Evolutionary conservation across 2,888 invertebrate genomes (phyloP).

Genomic region (Leptinotarsa rubiginosa): DNA sequence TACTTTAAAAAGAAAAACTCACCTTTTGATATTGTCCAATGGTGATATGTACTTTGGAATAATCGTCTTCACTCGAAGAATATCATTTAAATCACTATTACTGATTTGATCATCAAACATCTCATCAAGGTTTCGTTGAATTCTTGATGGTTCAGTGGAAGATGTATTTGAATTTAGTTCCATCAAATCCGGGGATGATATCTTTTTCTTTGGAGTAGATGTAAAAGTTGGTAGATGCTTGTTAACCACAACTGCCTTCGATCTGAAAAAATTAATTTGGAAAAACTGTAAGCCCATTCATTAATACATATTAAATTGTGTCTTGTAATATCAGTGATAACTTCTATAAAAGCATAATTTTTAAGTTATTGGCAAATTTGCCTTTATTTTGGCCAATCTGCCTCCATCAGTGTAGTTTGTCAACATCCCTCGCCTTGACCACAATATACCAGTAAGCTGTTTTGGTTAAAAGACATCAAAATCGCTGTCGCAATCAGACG

Average conservation of each 20-base stretch:
- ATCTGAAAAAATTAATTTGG: neutral
- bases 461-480: too few species aligned
- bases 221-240: conserved; percentile 26
- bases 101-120: conserved; percentile 16
- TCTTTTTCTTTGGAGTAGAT: conserved; percentile 38
- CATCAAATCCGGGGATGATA: neutral
- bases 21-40: conserved; percentile 58
- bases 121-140: conserved; percentile 15
- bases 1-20: conserved; percentile 16
- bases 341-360: too few species aligned
- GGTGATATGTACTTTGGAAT: conserved; percentile 61
- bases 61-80: conserved; percentile 46
- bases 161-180: conserved; percentile 15
- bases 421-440: too few species aligned
- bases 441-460: too few species aligned
- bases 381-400: too few species aligned
- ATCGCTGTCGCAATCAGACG: too few species aligned
- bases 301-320: neutral
- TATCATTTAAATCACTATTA: conserved; percentile 54
- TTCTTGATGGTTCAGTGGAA: conserved; percentile 4
- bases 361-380: too few species aligned
- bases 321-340: neutral
- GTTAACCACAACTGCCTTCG: neutral
- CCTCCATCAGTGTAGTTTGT: too few species aligned
- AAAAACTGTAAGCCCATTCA: too few species aligned